Evolutionary conservation across 1,140 invertebrate species (phyloP), one percentile per base, ranked within the genome.

Genomic region (Ips typographus): DNA sequence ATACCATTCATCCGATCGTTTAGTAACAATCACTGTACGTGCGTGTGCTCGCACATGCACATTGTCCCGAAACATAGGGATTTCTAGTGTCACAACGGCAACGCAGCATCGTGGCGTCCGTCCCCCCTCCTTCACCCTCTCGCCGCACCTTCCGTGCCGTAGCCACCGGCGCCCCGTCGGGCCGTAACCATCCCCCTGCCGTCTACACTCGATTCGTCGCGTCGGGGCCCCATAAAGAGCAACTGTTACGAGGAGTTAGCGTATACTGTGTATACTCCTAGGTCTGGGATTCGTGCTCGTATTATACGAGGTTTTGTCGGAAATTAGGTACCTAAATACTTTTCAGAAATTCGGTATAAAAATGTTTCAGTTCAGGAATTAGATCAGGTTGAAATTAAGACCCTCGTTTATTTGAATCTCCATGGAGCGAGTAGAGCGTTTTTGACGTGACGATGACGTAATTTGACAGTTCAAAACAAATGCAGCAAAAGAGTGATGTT

Each of bases 191-290:
- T 73, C 70, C 72, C 72, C 72, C 65, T 71, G 64, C 72, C 63
- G 74, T 77, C 73, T 77, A 78, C 76, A 78, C 70, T 72, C 52
- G 67, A 7, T 70, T 76, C 77, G 73, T 63, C 56, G 74, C 77
- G 76, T 77, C 74, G 67, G 70, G 76, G 60, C 63, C 72, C 64
- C 56, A 58, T 70, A 70, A 70, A 70, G 68, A 70, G 68, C 64
- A 69, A 67, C 66, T 71, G 62, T 68, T 68, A 63, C 51, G 51
- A 63, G 60, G 43, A 22, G 37, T 52, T 39, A 42, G 42, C 40
- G 49, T 6, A 51, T n/a, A 40, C 38, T 8, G 8, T 22, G 22
- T 49, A 49, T 22, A 47, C 22, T 8, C 40, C 44, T 49, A 49
- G 39, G 40, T 22, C 40, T 56, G 63, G 5, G 52, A 7, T 49